Percentiles rank a stretch among this genome's conserved stretches.
phyloP scores from a whole-genome alignment of 2,888 invertebrate species.

The Dusona sp. region DNA sequence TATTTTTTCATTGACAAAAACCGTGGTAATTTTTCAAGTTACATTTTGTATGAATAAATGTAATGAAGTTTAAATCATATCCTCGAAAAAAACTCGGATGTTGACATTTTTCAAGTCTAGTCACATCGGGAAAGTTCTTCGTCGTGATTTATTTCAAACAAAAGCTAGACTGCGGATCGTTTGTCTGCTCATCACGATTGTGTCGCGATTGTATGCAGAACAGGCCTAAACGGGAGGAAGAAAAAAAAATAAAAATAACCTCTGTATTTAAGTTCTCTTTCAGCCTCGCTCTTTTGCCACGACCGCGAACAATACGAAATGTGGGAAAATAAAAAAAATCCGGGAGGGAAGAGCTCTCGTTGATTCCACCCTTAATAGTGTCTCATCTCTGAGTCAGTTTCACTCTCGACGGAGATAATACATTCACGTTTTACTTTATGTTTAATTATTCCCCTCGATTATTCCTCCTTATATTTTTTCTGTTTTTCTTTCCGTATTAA shows the following conservation, averaged over 20 bases:
- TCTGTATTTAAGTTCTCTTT: conserved; percentile 37
- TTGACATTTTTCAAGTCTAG: background rate
- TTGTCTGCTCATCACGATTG: conserved; percentile 27
- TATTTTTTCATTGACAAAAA: background rate
- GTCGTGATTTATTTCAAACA: background rate
- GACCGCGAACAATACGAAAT: conserved; percentile 42
- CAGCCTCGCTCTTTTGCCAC: conserved; percentile 12
- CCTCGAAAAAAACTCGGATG: background rate
- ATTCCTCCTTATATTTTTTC: too few relatives aligned
- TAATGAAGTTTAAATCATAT: background rate
- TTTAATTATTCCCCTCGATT: too few relatives aligned
- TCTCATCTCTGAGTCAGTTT: conserved; percentile 35
- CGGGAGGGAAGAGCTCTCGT: conserved; percentile 6
- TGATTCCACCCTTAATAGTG: conserved; percentile 60
- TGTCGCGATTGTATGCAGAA: conserved; percentile 40
- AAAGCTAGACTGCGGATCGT: background rate
- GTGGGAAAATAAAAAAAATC: background rate
- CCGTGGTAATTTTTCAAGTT: background rate
- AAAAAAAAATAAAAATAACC: conserved; percentile 1
- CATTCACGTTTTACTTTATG: too few relatives aligned
- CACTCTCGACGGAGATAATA: conserved; percentile 21
- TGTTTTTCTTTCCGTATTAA: too few relatives aligned
- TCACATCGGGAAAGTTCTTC: background rate
- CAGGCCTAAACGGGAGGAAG: background rate
- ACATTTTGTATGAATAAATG: too few relatives aligned